Percentiles rank a stretch among this genome's conserved stretches.
Evolutionary conservation across 2,113 vertebrate species (phyloP).

Genomic region (Sapajus apella): DNA sequence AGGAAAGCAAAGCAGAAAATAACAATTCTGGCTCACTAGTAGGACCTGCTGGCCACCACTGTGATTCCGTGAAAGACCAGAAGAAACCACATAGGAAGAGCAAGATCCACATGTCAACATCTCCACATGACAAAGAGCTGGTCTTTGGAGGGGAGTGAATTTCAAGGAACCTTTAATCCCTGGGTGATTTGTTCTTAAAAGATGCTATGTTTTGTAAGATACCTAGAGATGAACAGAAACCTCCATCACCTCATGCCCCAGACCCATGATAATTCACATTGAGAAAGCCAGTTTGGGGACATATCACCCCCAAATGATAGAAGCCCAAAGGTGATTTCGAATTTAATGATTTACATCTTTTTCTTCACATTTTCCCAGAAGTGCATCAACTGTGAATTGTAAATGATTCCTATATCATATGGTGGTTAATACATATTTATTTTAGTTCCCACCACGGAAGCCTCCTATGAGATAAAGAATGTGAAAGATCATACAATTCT

Average conservation of each 20-base stretch:
- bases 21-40: neutral
- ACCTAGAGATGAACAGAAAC: neutral
- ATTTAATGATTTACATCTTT: neutral
- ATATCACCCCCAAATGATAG: neutral
- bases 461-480: constrained; percentile 1
- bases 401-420: neutral
- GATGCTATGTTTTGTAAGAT: neutral
- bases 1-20: neutral
- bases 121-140: no score
- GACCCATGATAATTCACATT: neutral
- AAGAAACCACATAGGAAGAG: neutral
- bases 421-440: neutral
- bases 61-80: neutral
- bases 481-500: neutral
- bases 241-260: neutral
- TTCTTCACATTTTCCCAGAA: neutral
- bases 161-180: neutral
- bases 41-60: neutral
- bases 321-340: neutral
- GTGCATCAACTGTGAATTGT: neutral
- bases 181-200: constrained; percentile 18
- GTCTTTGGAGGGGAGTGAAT: neutral
- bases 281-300: neutral
- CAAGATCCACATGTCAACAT: neutral
- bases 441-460: neutral